phyloP scores from a whole-genome alignment of 64 coral and sea anemone species.

The Pocillopora verrucosa region DNA sequence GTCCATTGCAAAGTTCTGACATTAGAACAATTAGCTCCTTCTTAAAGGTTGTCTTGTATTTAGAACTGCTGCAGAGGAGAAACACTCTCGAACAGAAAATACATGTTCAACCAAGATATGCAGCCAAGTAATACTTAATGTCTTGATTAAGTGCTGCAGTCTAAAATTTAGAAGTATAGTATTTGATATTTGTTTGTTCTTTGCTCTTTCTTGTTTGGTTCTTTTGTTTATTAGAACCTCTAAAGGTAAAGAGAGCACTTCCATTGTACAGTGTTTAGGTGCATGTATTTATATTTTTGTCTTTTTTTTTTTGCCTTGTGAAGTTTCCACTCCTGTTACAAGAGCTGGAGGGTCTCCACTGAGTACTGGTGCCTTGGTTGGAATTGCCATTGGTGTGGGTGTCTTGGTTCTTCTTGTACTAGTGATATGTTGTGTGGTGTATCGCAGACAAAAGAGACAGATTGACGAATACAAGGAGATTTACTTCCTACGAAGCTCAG shows the following conservation, averaged over 20 bases:
- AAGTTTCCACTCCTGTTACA: neutral
- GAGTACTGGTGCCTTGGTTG: constrained; percentile 48
- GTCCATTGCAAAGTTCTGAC: too few relatives aligned
- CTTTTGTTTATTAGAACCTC: neutral
- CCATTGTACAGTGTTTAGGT: too few relatives aligned
- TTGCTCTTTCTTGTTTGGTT: neutral
- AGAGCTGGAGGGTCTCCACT: neutral
- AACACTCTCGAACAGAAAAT: too few relatives aligned
- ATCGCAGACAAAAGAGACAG: constrained; percentile 77
- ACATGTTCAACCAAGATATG: too few relatives aligned
- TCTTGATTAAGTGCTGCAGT: too few relatives aligned
- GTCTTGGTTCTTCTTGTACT: constrained; percentile 52
- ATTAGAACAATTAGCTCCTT: too few relatives aligned
- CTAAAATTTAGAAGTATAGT: too few relatives aligned
- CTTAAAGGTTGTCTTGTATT: too few relatives aligned
- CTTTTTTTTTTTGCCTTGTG: neutral
- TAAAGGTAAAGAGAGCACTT: too few relatives aligned
- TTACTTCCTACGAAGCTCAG: constrained; percentile 71
- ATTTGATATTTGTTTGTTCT: too few relatives aligned
- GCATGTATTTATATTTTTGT: neutral
- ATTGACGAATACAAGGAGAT: constrained; percentile 74
- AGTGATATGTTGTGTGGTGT: constrained; percentile 37
- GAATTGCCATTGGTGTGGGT: constrained; percentile 51
- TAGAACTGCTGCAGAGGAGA: too few relatives aligned
- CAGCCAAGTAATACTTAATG: too few relatives aligned